Conservation (phyloP, 2,888 invertebrate genomes). For the Augiades crinisus region DNA sequence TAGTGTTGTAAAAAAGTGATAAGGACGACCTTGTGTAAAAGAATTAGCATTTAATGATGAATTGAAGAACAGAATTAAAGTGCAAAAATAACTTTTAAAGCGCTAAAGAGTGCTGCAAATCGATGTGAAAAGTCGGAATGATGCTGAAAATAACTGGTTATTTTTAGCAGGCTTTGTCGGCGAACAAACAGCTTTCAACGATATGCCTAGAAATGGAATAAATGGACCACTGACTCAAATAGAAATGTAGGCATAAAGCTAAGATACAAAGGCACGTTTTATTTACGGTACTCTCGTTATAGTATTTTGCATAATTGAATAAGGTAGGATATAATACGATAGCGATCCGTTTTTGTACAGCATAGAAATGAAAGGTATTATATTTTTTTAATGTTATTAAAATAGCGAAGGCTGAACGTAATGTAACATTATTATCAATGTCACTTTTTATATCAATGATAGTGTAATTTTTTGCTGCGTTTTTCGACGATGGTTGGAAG, state of each 20-base stretch:
- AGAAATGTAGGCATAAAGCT: constrained; percentile 1
- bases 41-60: no score
- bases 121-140: constrained; percentile 9
- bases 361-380: no score
- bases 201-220: constrained; percentile 9
- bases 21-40: no score
- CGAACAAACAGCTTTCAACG: constrained; percentile 9
- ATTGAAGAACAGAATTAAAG: not conserved
- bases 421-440: no score
- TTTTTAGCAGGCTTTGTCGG: constrained; percentile 9
- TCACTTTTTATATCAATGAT: no score
- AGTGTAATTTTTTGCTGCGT: no score
- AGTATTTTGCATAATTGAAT: not conserved
- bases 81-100: constrained; percentile 2
- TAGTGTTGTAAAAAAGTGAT: no score
- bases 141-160: constrained; percentile 10
- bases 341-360: not conserved
- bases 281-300: not conserved
- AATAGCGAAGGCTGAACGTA: no score
- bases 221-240: constrained; percentile 2
- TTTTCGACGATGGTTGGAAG: no score
- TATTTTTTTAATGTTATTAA: no score
- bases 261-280: not conserved
- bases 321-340: not conserved
- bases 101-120: constrained; percentile 9